Conservation (phyloP, 2,888 invertebrate genomes). For the Agrochola circellaris region DNA sequence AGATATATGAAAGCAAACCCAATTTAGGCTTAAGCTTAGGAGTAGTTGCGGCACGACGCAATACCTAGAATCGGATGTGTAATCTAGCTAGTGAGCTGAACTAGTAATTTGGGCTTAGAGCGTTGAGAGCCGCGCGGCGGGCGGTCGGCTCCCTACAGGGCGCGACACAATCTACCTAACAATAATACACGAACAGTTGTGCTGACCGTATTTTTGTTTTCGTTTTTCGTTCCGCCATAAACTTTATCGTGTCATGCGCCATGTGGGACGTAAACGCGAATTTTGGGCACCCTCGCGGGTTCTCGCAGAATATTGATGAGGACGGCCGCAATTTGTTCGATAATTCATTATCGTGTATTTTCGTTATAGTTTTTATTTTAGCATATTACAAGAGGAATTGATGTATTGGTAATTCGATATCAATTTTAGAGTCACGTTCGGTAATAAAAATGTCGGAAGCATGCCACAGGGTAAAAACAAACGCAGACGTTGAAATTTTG, state of each 20-base stretch:
- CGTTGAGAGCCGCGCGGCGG: slow-evolving; percentile 83
- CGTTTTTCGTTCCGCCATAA: slow-evolving; percentile 81
- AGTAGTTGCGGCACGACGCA: slow-evolving; percentile 61
- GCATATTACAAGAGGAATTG: slow-evolving; percentile 59
- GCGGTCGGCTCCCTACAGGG: slow-evolving; percentile 81
- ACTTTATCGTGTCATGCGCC: slow-evolving; percentile 83
- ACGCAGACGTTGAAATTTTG: slow-evolving; percentile 68
- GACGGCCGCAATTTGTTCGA: slow-evolving; percentile 67
- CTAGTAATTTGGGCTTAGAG: slow-evolving; percentile 83
- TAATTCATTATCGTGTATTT: slow-evolving; percentile 61
- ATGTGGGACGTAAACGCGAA: slow-evolving; percentile 79
- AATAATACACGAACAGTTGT: slow-evolving; percentile 84
- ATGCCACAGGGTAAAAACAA: slow-evolving; percentile 66
- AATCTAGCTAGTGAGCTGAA: slow-evolving; percentile 73
- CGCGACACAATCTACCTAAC: slow-evolving; percentile 79
- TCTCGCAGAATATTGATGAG: slow-evolving; percentile 75
- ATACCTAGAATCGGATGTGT: slow-evolving; percentile 72
- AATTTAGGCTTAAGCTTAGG: slow-evolving; percentile 67
- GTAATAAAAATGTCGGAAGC: slow-evolving; percentile 71
- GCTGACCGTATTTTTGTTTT: slow-evolving; percentile 79
- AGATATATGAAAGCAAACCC: slow-evolving; percentile 64
- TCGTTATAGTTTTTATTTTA: slow-evolving; percentile 54
- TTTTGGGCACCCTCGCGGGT: slow-evolving; percentile 75
- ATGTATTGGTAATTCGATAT: slow-evolving; percentile 56
- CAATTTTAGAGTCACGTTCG: slow-evolving; percentile 59